A percentile compares a stretch with the other conserved stretches of the same genome.
Evolutionary conservation across 2,113 vertebrate species (phyloP).

Genomic region (Pomatorhinus ruficollis): DNA sequence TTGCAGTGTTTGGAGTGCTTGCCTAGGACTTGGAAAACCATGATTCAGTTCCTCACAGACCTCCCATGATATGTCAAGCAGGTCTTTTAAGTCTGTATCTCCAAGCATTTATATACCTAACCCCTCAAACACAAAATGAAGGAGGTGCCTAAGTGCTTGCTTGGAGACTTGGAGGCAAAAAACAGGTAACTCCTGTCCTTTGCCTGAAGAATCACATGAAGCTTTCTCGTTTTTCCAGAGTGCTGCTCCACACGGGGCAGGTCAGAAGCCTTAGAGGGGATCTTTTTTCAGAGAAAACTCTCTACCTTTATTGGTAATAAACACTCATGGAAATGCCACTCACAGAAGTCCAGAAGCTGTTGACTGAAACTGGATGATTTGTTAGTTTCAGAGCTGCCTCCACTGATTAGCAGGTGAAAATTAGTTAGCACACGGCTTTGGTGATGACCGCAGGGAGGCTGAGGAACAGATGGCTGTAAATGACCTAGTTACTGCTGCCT

Average conservation of each 20-base stretch:
- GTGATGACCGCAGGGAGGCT: not conserved
- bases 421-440: not conserved
- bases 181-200: not conserved
- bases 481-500: slow-evolving; percentile 54
- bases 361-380: not conserved
- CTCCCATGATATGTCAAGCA: not conserved
- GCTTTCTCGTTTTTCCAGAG: not conserved
- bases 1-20: not conserved
- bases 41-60: not conserved
- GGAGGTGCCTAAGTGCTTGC: not conserved
- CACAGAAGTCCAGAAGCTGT: not conserved
- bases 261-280: not conserved
- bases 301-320: not conserved
- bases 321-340: not conserved
- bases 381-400: not conserved
- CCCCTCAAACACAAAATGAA: not conserved
- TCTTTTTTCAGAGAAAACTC: not conserved
- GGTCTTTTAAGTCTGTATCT: not conserved
- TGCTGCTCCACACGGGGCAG: rapidly evolving
- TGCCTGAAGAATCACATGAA: not conserved
- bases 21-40: not conserved
- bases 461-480: slow-evolving; percentile 47
- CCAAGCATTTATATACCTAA: not conserved
- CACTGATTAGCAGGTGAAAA: slow-evolving; percentile 14
- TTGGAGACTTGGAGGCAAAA: not conserved